Percentiles rank a stretch among this genome's conserved stretches.
phyloP scores from a whole-genome alignment of 1,140 invertebrate genomes.

The Anoplolepis gracilipes region DNA sequence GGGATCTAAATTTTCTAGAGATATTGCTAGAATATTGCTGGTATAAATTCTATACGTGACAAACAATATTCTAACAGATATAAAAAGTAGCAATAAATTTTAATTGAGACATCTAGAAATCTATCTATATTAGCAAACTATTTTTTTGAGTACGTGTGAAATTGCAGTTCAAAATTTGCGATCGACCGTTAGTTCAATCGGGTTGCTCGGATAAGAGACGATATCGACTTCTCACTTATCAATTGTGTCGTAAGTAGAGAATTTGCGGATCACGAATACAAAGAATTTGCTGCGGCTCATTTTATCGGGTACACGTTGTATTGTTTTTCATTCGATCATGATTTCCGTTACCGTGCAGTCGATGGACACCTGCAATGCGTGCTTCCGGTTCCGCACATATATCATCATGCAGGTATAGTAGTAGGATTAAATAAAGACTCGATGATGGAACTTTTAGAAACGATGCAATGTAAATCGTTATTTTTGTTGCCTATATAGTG shows the following conservation, averaged over 20 bases:
- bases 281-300: constrained; percentile 16
- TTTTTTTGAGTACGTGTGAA: no score
- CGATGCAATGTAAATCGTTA: background rate
- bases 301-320: constrained; percentile 76
- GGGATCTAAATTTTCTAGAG: no score
- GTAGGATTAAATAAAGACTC: background rate
- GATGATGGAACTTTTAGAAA: background rate
- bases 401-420: constrained; percentile 66
- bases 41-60: no score
- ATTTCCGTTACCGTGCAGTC: constrained; percentile 76
- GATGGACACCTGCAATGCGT: constrained; percentile 70
- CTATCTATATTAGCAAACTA: no score
- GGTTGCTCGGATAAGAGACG: background rate
- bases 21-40: no score
- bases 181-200: background rate
- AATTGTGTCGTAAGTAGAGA: background rate
- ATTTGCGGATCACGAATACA: background rate
- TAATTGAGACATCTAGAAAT: no score
- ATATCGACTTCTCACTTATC: background rate
- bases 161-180: no score
- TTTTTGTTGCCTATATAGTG: background rate
- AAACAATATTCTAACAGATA: no score
- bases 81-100: no score
- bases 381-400: constrained; percentile 77
- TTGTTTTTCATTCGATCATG: constrained; percentile 79